Conservation (phyloP, 2,888 invertebrate species). For the Resseliella maxima region DNA sequence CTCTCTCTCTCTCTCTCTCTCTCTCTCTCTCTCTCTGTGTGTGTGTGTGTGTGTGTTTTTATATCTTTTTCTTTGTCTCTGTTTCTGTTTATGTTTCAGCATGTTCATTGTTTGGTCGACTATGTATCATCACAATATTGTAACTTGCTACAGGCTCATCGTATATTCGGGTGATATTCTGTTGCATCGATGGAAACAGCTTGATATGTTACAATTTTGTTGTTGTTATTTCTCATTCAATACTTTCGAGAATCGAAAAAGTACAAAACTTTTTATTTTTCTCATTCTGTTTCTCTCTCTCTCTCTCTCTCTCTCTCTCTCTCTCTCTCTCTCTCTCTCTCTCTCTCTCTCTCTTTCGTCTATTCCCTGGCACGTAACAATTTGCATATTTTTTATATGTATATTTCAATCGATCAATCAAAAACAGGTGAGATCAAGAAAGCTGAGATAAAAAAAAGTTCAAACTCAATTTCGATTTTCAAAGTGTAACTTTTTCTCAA, state of each 20-base stretch:
- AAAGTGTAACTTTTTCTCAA: neutral
- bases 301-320: too few relatives aligned
- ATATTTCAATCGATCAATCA: constrained; percentile 12
- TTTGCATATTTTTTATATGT: neutral
- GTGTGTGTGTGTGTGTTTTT: neutral
- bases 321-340: too few relatives aligned
- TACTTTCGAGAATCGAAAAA: neutral
- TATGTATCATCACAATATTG: too few relatives aligned
- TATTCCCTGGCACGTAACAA: neutral
- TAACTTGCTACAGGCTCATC: neutral
- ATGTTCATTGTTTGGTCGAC: too few relatives aligned
- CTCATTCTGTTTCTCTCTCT: too few relatives aligned
- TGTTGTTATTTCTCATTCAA: neutral
- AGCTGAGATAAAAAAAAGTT: neutral
- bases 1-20: neutral
- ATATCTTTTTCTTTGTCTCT: neutral
- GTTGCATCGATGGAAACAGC: neutral
- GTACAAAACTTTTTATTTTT: neutral
- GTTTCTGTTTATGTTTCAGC: neutral
- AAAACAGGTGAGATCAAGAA: constrained; percentile 6
- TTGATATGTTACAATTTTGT: neutral
- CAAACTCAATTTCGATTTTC: neutral
- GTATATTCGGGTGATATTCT: neutral
- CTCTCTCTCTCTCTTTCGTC: too few relatives aligned
- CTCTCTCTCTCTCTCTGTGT: neutral